Evolutionary conservation across 1,140 invertebrate genomes (phyloP).

Genomic region (Drosophila subpulchrella): DNA sequence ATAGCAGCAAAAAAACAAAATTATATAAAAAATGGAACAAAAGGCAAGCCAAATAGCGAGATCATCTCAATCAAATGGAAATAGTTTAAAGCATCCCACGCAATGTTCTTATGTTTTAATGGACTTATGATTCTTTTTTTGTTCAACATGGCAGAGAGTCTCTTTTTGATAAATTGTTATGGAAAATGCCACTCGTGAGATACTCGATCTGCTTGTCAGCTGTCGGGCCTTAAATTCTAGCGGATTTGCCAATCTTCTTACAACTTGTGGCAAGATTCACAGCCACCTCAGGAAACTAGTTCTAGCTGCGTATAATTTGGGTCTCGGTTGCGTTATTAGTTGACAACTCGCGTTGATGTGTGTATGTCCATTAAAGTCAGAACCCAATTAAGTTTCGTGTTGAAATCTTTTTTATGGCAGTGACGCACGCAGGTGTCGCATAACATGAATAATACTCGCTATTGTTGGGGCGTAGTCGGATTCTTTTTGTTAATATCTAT

Average conservation of each 20-base stretch:
- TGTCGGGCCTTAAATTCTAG: slow-evolving; percentile 47
- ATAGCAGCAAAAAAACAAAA: slow-evolving; percentile 4
- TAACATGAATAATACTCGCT: slow-evolving; percentile 61
- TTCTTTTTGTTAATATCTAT: slow-evolving; percentile 30
- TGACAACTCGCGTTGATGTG: slow-evolving; percentile 47
- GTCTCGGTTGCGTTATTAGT: slow-evolving; percentile 35
- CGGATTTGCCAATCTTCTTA: slow-evolving; percentile 48
- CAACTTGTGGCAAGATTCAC: slow-evolving; percentile 39
- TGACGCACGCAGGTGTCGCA: slow-evolving; percentile 65
- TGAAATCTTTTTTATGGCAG: slow-evolving; percentile 55
- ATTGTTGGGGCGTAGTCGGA: slow-evolving; percentile 46
- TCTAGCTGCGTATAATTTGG: slow-evolving; percentile 13
- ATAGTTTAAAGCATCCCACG: slow-evolving; percentile 53
- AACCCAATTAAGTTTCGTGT: slow-evolving; percentile 64
- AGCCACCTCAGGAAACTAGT: slow-evolving; percentile 39
- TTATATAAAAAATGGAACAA: slow-evolving; percentile 20
- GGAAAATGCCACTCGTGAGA: slow-evolving; percentile 53
- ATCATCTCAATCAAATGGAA: slow-evolving; percentile 55
- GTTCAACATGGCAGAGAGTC: slow-evolving; percentile 8
- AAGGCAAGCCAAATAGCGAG: slow-evolving; percentile 11
- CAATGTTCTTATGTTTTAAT: slow-evolving; percentile 48
- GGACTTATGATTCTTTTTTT: slow-evolving; percentile 8
- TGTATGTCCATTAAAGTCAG: slow-evolving; percentile 65
- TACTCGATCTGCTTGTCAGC: slow-evolving; percentile 49
- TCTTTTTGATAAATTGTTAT: slow-evolving; percentile 49